Evolutionary conservation across 2,888 invertebrate genomes (phyloP).

Genomic region (Nipponacmea schrenckii): DNA sequence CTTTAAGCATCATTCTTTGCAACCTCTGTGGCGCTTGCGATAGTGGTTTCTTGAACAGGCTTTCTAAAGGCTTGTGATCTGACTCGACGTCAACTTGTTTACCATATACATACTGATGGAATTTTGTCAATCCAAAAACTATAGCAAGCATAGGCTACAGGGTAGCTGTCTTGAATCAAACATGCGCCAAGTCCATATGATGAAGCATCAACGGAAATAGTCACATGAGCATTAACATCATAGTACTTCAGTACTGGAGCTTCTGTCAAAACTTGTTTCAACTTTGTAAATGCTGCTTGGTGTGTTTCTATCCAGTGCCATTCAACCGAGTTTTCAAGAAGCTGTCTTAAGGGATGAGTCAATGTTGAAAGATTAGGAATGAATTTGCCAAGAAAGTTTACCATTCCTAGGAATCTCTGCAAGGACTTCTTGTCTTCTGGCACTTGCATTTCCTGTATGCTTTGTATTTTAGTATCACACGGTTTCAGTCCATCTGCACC

Average conservation of each 20-base stretch:
- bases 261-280: conserved; percentile 24
- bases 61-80: conserved; percentile 18
- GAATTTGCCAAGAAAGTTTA: too few relatives aligned
- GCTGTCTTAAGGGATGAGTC: conserved; percentile 18
- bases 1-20: conserved; percentile 10
- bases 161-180: conserved; percentile 32
- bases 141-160: conserved; percentile 28
- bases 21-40: not conserved
- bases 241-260: conserved; percentile 27
- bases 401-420: too few relatives aligned
- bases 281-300: conserved; percentile 24
- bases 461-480: too few relatives aligned
- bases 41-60: conserved; percentile 13
- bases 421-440: too few relatives aligned
- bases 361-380: conserved; percentile 25
- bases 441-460: too few relatives aligned
- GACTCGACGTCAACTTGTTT: conserved; percentile 12
- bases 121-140: conserved; percentile 7
- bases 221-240: conserved; percentile 13
- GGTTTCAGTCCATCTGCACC: too few relatives aligned
- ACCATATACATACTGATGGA: conserved; percentile 16
- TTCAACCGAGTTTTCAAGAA: conserved; percentile 11
- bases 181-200: conserved; percentile 35
- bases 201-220: conserved; percentile 26
- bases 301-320: conserved; percentile 26